Percentiles rank a stretch among this genome's conserved stretches.
Conservation (phyloP, 2,797 vertebrate species). For the Mormyrus hasselquistii region DNA sequence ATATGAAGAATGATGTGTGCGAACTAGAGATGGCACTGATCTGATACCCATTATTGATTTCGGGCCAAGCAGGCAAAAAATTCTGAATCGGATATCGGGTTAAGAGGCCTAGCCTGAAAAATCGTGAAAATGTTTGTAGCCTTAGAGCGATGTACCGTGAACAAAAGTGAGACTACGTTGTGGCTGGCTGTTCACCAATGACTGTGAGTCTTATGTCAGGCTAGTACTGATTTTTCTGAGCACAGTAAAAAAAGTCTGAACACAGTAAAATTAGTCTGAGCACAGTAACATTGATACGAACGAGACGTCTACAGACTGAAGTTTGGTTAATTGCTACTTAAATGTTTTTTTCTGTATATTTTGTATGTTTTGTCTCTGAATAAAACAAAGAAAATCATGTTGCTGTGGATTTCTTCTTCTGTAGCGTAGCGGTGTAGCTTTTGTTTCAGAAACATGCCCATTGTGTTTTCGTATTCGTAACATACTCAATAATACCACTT, state of each 20-base stretch:
- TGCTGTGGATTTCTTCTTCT: background rate
- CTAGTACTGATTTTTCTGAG: background rate
- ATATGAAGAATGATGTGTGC: background rate
- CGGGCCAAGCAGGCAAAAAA: background rate
- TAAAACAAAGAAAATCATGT: background rate
- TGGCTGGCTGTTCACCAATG: background rate
- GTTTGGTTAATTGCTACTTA: background rate
- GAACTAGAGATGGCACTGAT: background rate
- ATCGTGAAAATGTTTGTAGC: background rate
- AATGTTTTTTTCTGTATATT: background rate
- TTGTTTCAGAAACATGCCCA: background rate
- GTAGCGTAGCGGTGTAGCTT: background rate
- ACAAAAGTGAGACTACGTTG: background rate
- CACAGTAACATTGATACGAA: background rate
- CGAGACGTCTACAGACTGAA: background rate
- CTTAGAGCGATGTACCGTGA: background rate
- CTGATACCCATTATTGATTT: background rate
- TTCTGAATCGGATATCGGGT: background rate
- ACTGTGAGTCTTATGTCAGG: background rate
- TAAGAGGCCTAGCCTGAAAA: background rate
- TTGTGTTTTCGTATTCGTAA: background rate
- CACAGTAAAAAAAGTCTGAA: background rate
- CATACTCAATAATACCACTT: background rate
- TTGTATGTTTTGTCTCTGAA: background rate
- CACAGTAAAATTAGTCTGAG: background rate